Conservation (phyloP, 2,888 invertebrate genomes). For the Lasius fuliginosus region DNA sequence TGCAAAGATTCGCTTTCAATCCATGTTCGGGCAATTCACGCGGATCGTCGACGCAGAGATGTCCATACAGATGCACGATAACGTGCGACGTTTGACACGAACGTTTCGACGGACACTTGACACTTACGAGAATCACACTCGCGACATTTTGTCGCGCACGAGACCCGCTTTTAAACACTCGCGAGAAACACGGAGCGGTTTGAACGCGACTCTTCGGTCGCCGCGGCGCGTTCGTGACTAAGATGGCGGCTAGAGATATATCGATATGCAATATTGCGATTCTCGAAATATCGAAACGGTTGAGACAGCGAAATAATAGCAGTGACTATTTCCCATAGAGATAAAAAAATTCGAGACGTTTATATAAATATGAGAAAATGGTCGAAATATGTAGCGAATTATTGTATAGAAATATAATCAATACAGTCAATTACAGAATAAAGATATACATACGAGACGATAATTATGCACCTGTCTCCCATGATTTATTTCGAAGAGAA, state of each 20-base stretch:
- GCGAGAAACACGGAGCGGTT: neutral
- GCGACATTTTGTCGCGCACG: neutral
- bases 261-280: conserved; percentile 24
- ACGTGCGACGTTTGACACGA: neutral
- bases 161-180: neutral
- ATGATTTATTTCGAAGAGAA: neutral
- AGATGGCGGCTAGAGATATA: neutral
- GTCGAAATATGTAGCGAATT: neutral
- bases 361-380: neutral
- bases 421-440: neutral
- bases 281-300: conserved; percentile 32
- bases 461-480: neutral
- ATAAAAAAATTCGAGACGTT: neutral
- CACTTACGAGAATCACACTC: neutral
- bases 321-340: neutral
- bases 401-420: neutral
- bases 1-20: neutral
- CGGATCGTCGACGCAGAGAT: neutral
- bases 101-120: neutral
- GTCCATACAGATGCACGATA: neutral
- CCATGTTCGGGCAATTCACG: neutral
- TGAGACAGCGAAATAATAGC: neutral
- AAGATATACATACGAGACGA: neutral
- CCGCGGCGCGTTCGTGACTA: neutral
- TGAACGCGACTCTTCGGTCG: neutral